These are phyloP conservation scores for Myiozetetes cayanensis DNA, from an alignment of 2,113 vertebrate genomes.

Conservation along the genomic window DNA sequence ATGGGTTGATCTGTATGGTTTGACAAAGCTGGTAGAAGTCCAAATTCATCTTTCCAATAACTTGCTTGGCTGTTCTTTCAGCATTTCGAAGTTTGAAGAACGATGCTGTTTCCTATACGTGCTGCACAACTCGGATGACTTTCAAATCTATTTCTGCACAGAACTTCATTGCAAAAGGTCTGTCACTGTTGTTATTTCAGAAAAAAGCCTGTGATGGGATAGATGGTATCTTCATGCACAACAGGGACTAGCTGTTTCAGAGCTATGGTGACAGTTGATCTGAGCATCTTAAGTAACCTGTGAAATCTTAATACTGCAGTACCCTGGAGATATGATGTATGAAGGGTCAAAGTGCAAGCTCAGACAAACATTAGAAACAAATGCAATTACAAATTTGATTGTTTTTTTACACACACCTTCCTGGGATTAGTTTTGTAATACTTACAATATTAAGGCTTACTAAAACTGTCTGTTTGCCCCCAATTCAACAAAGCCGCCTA, in stretches of 20 bases:
- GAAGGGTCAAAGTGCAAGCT: background rate
- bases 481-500: background rate
- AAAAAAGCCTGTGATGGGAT: background rate
- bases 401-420: background rate
- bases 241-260: background rate
- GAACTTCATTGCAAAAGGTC: constrained; percentile 97
- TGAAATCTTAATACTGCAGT: background rate
- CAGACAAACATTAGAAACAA: background rate
- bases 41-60: background rate
- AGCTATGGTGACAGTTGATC: background rate
- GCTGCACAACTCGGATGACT: constrained; percentile 95
- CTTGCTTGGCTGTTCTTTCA: constrained; percentile 67
- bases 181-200: background rate
- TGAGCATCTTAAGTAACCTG: background rate
- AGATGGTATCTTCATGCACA: background rate
- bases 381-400: background rate
- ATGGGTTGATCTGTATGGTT: background rate
- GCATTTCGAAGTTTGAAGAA: constrained; percentile 98
- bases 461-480: background rate
- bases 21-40: background rate
- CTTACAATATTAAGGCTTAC: background rate
- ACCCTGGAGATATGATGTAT: background rate
- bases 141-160: constrained; percentile 98
- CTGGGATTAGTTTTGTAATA: background rate
- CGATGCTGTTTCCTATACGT: constrained; percentile 97